Base-by-base conservation (phyloP, 2,113 vertebrate genomes). In the Suricata suricatta region DNA sequence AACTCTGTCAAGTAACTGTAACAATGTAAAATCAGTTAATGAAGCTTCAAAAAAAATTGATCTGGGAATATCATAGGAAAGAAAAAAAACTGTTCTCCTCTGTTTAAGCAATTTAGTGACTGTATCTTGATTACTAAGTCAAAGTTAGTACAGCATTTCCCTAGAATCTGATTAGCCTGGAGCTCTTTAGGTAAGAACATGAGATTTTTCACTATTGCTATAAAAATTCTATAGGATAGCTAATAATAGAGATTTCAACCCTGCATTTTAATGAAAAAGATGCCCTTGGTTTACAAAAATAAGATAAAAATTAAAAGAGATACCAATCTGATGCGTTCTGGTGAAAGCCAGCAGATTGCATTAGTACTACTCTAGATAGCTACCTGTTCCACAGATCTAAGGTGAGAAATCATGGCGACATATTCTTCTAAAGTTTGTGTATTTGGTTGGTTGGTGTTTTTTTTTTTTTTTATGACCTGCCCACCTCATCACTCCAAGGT, bases 81-180 rank as follows among this genome's bases (percentile, higher is more conserved):
- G 44, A 81, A 96, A 79, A 93, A 97, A 91, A 91, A 98, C 52
- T 95, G 76, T 96, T 96, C 96, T 93, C 90, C 93, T 96, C 88
- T 93, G 69, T 54, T 96, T 95, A 94, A 95, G 77, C 47, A 94
- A 96, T 64, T 94, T 90, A 94, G 52, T 86, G 77, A 88, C 76
- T 96, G 66, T 63, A 41, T 79, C 80, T 96, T 97, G 88, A 97
- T 96, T 93, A 96, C 57, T 64, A 96, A 96, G n/a, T 92, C 96
- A 93, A 92, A 92, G 54, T 79, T 91, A 97, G 31, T 29, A 85
- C 17, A 90, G 21, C 16, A 74, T 97, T 93, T 97, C 27, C 82
- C 16, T 84, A 88, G 72, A 97, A 96, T 90, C 84, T 96, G 90
- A 97, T 83, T 97, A 97, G 81, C 66, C 69, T 90, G 25, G 44